Conservation (phyloP, 1,140 invertebrate species). For the Tetramorium simillimum region DNA sequence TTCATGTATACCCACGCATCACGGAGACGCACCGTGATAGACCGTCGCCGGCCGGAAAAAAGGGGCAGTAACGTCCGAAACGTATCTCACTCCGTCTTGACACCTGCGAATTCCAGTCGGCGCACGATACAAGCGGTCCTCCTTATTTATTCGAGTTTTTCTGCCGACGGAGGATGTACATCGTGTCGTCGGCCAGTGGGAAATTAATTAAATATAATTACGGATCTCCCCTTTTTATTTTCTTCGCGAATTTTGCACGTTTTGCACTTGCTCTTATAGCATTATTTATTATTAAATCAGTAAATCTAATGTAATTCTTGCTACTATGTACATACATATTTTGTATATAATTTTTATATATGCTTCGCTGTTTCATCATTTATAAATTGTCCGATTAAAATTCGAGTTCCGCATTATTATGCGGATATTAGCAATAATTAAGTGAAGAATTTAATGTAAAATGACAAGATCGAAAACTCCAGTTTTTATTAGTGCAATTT, state of each 20-base stretch:
- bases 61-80: conserved; percentile 21
- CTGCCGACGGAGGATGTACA: background rate
- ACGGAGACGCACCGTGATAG: conserved; percentile 61
- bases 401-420: background rate
- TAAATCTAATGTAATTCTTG: background rate
- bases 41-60: conserved; percentile 28
- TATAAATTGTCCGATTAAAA: background rate
- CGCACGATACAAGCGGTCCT: conserved; percentile 25
- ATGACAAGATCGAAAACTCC: background rate
- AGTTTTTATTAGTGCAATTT: background rate
- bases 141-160: conserved; percentile 49
- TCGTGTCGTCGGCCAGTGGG: conserved; percentile 21
- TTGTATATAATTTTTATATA: background rate
- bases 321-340: background rate
- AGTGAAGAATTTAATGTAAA: background rate
- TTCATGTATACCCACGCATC: conserved; percentile 73
- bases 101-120: conserved; percentile 49
- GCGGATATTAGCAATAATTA: background rate
- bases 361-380: background rate
- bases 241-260: background rate
- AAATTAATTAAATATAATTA: conserved; percentile 58
- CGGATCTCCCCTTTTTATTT: background rate
- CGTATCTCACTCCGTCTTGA: conserved; percentile 44
- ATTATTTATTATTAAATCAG: background rate
- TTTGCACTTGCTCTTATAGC: background rate